Evolutionary conservation across 2,113 vertebrate genomes (phyloP).

Genomic region (Hippocampus comes): DNA sequence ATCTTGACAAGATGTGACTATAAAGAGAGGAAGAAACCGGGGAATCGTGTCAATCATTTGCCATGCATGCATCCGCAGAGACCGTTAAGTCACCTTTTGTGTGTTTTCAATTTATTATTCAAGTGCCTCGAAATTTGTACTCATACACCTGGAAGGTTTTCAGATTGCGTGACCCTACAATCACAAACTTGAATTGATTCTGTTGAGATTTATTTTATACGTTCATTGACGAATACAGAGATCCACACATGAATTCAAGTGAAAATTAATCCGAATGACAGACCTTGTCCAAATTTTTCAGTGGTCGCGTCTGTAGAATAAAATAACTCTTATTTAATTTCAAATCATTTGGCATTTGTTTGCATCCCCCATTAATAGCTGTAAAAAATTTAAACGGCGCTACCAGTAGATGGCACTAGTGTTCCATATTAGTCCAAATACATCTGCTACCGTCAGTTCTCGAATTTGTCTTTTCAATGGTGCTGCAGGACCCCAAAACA

Average conservation of each 20-base stretch:
- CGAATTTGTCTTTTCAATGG: constrained; percentile 38
- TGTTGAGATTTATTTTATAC: too few species aligned
- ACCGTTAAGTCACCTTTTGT: too few species aligned
- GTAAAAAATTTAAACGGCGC: background rate
- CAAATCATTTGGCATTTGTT: background rate
- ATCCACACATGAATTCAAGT: background rate
- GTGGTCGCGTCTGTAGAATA: constrained; percentile 2
- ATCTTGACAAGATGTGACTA: too few species aligned
- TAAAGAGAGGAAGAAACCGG: too few species aligned
- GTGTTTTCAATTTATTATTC: too few species aligned
- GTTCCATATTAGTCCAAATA: constrained; percentile 25
- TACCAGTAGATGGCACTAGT: constrained; percentile 52
- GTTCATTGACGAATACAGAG: too few species aligned
- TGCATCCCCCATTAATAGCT: background rate
- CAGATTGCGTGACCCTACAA: too few species aligned
- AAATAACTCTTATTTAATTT: constrained; percentile 13
- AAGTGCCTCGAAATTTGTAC: too few species aligned
- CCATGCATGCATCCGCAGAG: too few species aligned
- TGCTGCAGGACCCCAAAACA: constrained; percentile 26
- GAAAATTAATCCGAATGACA: background rate
- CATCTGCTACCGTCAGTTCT: constrained; percentile 26
- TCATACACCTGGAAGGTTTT: too few species aligned
- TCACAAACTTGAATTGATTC: too few species aligned
- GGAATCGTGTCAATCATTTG: too few species aligned
- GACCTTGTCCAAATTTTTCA: background rate